phyloP scores from a whole-genome alignment of 2,888 invertebrate species.

The Trachelus troglodyta region DNA sequence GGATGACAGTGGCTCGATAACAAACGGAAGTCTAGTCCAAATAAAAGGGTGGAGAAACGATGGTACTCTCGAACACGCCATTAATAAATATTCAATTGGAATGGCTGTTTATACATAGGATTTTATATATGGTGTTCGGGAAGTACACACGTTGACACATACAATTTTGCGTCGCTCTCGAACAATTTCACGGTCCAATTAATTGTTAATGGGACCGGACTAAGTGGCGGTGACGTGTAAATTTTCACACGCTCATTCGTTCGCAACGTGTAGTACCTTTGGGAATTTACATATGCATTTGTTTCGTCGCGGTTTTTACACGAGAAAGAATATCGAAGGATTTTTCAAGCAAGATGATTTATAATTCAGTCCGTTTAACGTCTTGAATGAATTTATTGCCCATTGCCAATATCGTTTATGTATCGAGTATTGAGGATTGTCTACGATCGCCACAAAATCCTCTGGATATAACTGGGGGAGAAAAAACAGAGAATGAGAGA shows the following conservation, averaged over 20 bases:
- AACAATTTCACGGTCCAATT: not conserved
- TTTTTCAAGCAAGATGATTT: not conserved
- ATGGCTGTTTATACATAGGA: not conserved
- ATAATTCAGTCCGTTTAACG: not conserved
- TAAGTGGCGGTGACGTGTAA: not conserved
- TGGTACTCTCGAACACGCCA: not conserved
- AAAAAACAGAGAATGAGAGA: not conserved
- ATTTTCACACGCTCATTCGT: not conserved
- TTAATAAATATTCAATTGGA: not conserved
- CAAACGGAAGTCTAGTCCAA: not conserved
- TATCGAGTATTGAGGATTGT: not conserved
- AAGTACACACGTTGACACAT: not conserved
- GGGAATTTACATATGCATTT: not conserved
- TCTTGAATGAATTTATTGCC: not conserved
- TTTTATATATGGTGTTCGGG: not conserved
- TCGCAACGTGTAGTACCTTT: not conserved
- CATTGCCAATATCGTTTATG: not conserved
- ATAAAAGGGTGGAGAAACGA: not conserved
- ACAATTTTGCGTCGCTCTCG: not conserved
- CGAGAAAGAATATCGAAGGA: not conserved
- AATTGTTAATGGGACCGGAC: not conserved
- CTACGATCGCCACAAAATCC: not conserved
- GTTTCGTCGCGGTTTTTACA: not conserved
- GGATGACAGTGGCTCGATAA: not conserved
- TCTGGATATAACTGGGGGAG: not conserved